These are phyloP conservation scores for Argyresthia goedartella DNA, from an alignment of 2,888 invertebrate species.

Conservation along the genomic window DNA sequence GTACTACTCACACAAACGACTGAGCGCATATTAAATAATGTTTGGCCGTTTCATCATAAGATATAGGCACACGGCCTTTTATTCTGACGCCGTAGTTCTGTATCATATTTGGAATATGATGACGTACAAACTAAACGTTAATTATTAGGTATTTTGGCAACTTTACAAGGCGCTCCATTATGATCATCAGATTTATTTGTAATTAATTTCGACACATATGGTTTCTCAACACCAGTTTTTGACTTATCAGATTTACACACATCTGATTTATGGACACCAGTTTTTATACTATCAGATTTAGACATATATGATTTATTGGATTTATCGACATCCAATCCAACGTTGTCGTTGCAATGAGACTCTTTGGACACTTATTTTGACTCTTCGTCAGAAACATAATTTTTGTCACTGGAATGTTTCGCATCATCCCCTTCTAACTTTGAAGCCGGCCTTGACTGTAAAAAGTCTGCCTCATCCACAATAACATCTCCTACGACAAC, in stretches of 20 bases:
- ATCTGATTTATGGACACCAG: no score
- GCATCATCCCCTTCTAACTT: not conserved
- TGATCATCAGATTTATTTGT: no score
- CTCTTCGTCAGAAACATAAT: not conserved
- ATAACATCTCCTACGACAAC: constrained; percentile 26
- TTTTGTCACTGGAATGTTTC: constrained; percentile 6
- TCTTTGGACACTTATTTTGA: constrained; percentile 6
- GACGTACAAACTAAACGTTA: no score
- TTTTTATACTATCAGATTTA: no score
- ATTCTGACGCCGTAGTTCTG: constrained; percentile 6
- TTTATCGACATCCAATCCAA: constrained; percentile 11
- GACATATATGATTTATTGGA: constrained; percentile 1
- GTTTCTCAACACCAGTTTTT: no score
- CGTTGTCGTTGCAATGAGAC: not conserved
- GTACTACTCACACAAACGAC: constrained; percentile 8
- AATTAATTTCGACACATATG: no score
- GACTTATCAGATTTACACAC: no score
- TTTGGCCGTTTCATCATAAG: constrained; percentile 9
- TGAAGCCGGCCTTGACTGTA: constrained; percentile 15
- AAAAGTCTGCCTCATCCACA: constrained; percentile 25
- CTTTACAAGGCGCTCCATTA: no score
- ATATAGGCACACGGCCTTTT: constrained; percentile 22
- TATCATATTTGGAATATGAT: no score
- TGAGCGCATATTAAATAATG: constrained; percentile 11
- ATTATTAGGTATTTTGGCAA: no score